A percentile compares a stretch with the other conserved stretches of the same genome.
These are phyloP conservation scores for Chironex yamaguchii DNA, from an alignment of 30 jellyfish, hydroid and myxozoan species.

Conservation along the genomic window DNA sequence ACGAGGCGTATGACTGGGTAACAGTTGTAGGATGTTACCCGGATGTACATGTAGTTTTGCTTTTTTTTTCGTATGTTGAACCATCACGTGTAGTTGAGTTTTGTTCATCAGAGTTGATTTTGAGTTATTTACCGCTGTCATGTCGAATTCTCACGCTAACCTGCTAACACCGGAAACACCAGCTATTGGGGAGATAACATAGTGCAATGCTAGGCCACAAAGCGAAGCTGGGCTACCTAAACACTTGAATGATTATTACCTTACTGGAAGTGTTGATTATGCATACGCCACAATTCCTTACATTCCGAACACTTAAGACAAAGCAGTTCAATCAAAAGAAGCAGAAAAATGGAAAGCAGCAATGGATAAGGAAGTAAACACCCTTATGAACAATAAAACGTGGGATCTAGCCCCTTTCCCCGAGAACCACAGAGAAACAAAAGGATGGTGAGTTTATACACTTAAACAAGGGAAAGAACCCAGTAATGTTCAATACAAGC, in stretches of 20 bases:
- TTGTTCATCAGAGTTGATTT: no score
- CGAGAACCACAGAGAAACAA: neutral
- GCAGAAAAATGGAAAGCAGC: constrained; percentile 66
- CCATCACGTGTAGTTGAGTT: no score
- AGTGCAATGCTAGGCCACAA: no score
- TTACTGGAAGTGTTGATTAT: constrained; percentile 38
- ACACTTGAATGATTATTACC: neutral
- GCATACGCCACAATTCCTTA: constrained; percentile 13
- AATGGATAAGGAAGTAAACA: constrained; percentile 33
- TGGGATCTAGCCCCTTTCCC: constrained; percentile 29
- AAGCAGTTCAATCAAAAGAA: constrained; percentile 37
- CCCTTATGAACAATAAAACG: constrained; percentile 22
- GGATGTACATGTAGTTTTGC: no score
- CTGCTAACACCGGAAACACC: no score
- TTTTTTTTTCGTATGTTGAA: no score
- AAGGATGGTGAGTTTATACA: constrained; percentile 52
- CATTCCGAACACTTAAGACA: constrained; percentile 17
- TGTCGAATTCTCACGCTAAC: no score
- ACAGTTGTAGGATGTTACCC: no score
- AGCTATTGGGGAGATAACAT: no score
- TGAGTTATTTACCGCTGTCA: no score
- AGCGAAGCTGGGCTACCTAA: constrained; percentile 38
- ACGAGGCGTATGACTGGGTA: no score
- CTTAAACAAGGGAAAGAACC: constrained; percentile 23
- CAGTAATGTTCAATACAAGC: constrained; percentile 19